Conservation (phyloP, 2,797 vertebrate genomes). For the Coccyzus lansbergi region DNA sequence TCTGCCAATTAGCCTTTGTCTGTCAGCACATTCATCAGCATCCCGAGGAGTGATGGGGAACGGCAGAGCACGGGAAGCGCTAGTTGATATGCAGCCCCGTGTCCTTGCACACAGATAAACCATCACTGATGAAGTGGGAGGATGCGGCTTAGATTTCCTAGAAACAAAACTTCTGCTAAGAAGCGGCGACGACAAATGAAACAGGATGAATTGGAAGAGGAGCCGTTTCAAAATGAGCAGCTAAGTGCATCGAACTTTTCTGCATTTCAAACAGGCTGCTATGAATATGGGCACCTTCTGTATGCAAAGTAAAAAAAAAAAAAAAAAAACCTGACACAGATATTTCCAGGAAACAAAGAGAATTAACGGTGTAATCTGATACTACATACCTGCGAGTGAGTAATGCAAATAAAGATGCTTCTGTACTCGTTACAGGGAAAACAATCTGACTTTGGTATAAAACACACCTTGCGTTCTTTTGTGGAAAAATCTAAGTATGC, state of each 20-base stretch:
- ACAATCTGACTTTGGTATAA: not conserved
- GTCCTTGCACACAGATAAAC: slow-evolving; percentile 24
- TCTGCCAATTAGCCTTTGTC: slow-evolving; percentile 78
- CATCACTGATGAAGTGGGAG: not conserved
- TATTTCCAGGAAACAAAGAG: slow-evolving; percentile 31
- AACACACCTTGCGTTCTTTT: slow-evolving; percentile 1
- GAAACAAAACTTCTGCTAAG: not conserved
- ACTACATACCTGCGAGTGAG: slow-evolving; percentile 30
- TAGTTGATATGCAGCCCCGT: slow-evolving; percentile 57
- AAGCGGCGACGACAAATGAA: not conserved
- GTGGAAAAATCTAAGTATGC: not conserved
- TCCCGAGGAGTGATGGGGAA: slow-evolving; percentile 40
- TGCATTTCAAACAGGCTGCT: not conserved
- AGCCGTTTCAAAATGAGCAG: not conserved
- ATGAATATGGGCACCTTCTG: not conserved
- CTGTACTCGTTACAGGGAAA: slow-evolving; percentile 8
- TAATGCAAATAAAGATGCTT: slow-evolving; percentile 40
- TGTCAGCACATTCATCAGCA: slow-evolving; percentile 70
- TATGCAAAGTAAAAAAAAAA: not conserved
- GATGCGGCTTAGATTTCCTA: not conserved
- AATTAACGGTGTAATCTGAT: not conserved
- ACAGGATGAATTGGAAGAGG: not conserved
- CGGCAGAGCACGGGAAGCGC: slow-evolving; percentile 41
- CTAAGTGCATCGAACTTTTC: not conserved
- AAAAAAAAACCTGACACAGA: not conserved